Percentiles rank a stretch among this genome's conserved stretches.
These are phyloP conservation scores for Polyploca ridens DNA, from an alignment of 2,888 invertebrate genomes.

Conservation along the genomic window DNA sequence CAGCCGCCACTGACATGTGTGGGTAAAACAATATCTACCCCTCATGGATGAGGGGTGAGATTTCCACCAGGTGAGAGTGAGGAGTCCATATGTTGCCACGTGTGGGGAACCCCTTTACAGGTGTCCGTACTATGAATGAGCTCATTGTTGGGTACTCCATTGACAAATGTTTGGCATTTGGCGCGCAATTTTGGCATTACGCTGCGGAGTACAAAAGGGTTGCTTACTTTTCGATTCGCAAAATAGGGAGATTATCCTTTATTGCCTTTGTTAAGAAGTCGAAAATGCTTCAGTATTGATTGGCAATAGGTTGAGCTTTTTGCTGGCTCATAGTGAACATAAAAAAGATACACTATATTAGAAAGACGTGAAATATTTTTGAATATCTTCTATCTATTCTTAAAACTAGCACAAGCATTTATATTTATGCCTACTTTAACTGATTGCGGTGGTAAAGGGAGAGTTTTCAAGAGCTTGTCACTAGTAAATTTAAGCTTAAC, in stretches of 20 bases:
- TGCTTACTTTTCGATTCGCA: constrained; percentile 54
- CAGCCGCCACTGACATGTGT: constrained; percentile 80
- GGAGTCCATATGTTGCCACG: constrained; percentile 73
- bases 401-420: too few species aligned
- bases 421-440: too few species aligned
- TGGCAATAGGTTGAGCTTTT: neutral
- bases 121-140: constrained; percentile 70
- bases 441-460: too few species aligned
- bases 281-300: constrained; percentile 3
- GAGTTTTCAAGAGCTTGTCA: too few species aligned
- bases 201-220: constrained; percentile 51
- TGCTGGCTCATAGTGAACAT: neutral
- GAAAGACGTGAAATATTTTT: neutral
- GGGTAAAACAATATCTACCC: constrained; percentile 69
- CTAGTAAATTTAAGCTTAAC: too few species aligned
- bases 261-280: constrained; percentile 25
- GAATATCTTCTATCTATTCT: too few species aligned
- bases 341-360: neutral
- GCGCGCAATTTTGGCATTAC: constrained; percentile 71
- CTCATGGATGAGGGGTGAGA: constrained; percentile 72
- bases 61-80: constrained; percentile 77
- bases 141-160: constrained; percentile 72
- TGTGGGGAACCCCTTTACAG: constrained; percentile 80
- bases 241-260: constrained; percentile 31
- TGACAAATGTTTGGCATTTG: constrained; percentile 74